Conservation (phyloP, 2,797 vertebrate species). For the Typhlichthys subterraneus region DNA sequence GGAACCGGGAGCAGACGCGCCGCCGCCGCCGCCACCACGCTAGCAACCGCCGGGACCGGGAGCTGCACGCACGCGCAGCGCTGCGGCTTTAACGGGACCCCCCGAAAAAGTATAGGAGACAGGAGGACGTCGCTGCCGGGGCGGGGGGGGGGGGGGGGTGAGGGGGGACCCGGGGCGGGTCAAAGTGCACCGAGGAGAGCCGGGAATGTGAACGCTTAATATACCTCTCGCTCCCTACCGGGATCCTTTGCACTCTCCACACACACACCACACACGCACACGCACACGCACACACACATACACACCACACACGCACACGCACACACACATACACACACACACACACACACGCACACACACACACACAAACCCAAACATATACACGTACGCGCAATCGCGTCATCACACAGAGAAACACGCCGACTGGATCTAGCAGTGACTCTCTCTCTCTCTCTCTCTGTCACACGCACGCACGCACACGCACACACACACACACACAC, state of each 20-base stretch:
- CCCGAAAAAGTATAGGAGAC: too few relatives aligned
- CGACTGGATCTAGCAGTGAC: constrained; percentile 41
- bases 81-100: too few relatives aligned
- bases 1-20: too few relatives aligned
- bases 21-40: too few relatives aligned
- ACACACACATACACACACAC: constrained; percentile 47
- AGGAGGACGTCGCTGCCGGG: too few relatives aligned
- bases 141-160: too few relatives aligned
- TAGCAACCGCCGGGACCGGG: too few relatives aligned
- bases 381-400: constrained; percentile 26
- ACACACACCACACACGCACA: constrained; percentile 20
- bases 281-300: constrained; percentile 38
- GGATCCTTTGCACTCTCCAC: constrained; percentile 14
- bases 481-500: constrained; percentile 17
- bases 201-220: too few relatives aligned
- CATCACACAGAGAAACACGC: constrained; percentile 51
- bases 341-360: constrained; percentile 48
- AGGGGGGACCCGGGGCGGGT: too few relatives aligned
- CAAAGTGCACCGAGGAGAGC: too few relatives aligned
- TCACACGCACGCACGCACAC: constrained; percentile 9
- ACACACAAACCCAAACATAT: constrained; percentile 40
- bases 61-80: too few relatives aligned
- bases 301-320: constrained; percentile 36
- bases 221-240: constrained; percentile 12
- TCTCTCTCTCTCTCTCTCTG: not conserved